Conservation (phyloP, 2,113 vertebrate genomes). For the Rhegmatorhina hoffmannsi region DNA sequence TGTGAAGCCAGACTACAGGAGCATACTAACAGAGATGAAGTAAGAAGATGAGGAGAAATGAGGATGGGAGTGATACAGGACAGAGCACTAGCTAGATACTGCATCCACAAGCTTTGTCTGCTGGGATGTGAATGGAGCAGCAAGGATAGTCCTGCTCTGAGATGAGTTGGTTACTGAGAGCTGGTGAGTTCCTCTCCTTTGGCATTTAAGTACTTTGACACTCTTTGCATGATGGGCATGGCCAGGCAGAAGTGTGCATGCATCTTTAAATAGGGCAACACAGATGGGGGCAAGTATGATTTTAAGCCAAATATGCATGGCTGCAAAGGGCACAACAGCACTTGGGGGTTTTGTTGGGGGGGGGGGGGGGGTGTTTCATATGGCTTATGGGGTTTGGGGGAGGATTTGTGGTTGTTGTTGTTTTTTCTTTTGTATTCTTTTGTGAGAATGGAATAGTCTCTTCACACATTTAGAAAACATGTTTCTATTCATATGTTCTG, state of each 20-base stretch:
- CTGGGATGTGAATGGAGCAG: neutral
- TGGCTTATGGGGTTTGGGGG: no score
- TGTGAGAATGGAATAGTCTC: neutral
- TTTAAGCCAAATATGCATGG: neutral
- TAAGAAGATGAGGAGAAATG: neutral
- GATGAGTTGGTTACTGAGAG: neutral
- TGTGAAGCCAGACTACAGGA: neutral
- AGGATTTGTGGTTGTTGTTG: no score
- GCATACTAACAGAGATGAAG: neutral
- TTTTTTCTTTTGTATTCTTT: no score
- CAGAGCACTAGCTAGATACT: neutral
- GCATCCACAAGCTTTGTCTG: neutral
- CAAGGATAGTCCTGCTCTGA: neutral
- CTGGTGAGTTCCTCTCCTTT: neutral
- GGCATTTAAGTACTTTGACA: neutral
- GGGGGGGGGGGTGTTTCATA: no score
- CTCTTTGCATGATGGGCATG: neutral
- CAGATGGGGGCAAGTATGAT: neutral
- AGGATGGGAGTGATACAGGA: neutral
- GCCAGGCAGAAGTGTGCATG: neutral
- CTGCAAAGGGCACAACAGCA: neutral
- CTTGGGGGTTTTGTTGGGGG: neutral
- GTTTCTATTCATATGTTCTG: neutral
- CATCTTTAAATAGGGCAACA: neutral
- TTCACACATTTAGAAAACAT: neutral